phyloP scores from a whole-genome alignment of 2,797 vertebrate genomes.

The Poecilia velifera region DNA sequence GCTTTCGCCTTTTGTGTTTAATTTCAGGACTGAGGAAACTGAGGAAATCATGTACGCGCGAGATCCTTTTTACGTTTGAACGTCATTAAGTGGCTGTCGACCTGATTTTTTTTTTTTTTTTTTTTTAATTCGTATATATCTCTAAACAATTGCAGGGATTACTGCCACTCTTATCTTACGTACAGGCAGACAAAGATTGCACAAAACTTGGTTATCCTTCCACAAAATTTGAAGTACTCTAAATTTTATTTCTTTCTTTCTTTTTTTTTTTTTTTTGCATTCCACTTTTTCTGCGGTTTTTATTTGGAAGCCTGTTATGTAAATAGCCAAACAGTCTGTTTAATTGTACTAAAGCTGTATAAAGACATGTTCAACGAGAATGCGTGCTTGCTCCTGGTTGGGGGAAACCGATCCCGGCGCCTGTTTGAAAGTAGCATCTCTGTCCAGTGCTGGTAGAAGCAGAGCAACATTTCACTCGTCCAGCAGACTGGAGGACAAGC shows the following conservation, averaged over 20 bases:
- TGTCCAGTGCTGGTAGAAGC: constrained; percentile 66
- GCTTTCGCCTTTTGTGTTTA: constrained; percentile 70
- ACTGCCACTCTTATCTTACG: constrained; percentile 87
- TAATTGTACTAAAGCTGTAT: constrained; percentile 80
- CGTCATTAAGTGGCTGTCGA: constrained; percentile 73
- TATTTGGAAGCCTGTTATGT: constrained; percentile 79
- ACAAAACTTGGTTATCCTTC: constrained; percentile 84
- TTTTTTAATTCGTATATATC: constrained; percentile 71
- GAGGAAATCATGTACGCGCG: constrained; percentile 66
- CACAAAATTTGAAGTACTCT: constrained; percentile 75
- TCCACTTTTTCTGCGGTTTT: constrained; percentile 77
- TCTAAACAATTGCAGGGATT: constrained; percentile 91
- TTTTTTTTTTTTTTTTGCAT: constrained; percentile 77
- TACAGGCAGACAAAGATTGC: constrained; percentile 90
- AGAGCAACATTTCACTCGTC: constrained; percentile 65
- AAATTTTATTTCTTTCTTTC: constrained; percentile 41
- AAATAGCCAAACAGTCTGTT: constrained; percentile 80
- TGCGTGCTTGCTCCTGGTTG: constrained; percentile 65
- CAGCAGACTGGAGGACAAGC: constrained; percentile 43
- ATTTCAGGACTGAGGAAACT: constrained; percentile 72
- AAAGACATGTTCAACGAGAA: constrained; percentile 76
- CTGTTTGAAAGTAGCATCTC: constrained; percentile 57
- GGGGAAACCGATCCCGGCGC: constrained; percentile 43
- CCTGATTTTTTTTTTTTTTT: constrained; percentile 75
- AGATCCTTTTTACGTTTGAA: constrained; percentile 71